phyloP scores from a whole-genome alignment of 2,888 invertebrate species.

The Drosophila histrio region DNA sequence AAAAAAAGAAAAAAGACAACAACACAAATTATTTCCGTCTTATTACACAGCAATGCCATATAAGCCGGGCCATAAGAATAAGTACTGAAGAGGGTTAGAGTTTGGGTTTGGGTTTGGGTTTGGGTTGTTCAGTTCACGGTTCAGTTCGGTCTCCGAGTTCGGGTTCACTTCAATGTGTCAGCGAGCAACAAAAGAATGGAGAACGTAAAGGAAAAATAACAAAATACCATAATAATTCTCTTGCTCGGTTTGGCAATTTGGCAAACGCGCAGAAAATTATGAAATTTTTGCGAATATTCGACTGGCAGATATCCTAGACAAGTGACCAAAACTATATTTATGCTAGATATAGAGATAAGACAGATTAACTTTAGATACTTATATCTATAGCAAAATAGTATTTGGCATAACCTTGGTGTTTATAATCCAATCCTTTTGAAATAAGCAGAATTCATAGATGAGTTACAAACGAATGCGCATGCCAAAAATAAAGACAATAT shows the following conservation, averaged over 20 bases:
- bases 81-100: slow-evolving; percentile 40
- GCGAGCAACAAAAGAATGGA: slow-evolving; percentile 47
- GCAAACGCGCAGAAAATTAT: slow-evolving; percentile 17
- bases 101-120: background rate
- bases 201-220: slow-evolving; percentile 26
- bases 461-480: background rate
- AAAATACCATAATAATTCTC: slow-evolving; percentile 79
- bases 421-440: background rate
- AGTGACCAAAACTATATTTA: too few species aligned
- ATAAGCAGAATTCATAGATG: background rate
- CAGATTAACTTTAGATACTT: too few species aligned
- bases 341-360: too few species aligned
- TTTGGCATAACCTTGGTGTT: background rate
- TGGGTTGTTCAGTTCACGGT: background rate
- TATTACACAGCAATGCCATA: slow-evolving; percentile 80
- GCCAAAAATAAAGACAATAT: background rate
- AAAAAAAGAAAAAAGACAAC: slow-evolving; percentile 32
- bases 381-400: too few species aligned
- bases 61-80: slow-evolving; percentile 65
- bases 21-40: slow-evolving; percentile 81
- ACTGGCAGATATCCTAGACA: background rate
- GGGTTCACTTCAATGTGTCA: slow-evolving; percentile 56
- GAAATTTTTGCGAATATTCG: background rate
- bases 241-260: slow-evolving; percentile 79
- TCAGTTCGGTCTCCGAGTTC: background rate